phyloP scores from a whole-genome alignment of 2,797 vertebrate species.

The Spinus olivaceus region DNA sequence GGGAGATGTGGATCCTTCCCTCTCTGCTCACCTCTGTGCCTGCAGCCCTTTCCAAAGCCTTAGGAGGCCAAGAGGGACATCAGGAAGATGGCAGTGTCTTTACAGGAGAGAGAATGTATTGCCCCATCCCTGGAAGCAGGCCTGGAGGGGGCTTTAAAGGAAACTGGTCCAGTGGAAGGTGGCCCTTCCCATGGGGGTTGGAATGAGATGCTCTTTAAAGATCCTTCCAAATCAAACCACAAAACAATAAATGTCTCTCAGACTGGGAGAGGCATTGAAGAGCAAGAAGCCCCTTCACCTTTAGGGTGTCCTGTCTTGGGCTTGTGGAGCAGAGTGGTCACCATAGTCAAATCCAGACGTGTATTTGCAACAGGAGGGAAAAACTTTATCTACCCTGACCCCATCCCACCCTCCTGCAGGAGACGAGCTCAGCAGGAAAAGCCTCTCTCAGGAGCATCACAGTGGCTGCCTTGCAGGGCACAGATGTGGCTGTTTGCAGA shows the following conservation, averaged over 20 bases:
- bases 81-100: background rate
- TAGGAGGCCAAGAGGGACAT: background rate
- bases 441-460: background rate
- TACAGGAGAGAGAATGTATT: background rate
- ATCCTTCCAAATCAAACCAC: background rate
- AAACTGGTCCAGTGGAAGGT: background rate
- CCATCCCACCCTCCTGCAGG: background rate
- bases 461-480: background rate
- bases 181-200: background rate
- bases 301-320: background rate
- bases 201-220: background rate
- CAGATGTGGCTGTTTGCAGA: background rate
- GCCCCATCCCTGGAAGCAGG: background rate
- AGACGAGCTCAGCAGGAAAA: background rate
- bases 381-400: background rate
- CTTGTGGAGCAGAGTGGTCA: background rate
- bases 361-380: background rate
- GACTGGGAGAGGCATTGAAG: background rate
- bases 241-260: background rate
- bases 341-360: fast-evolving
- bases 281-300: background rate
- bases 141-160: background rate
- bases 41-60: background rate
- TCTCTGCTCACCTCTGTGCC: background rate
- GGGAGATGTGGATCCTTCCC: background rate